Evolutionary conservation across 2,888 invertebrate genomes (phyloP), one percentile per base, ranked within the genome.

Genomic region (Galerucella calmariensis): DNA sequence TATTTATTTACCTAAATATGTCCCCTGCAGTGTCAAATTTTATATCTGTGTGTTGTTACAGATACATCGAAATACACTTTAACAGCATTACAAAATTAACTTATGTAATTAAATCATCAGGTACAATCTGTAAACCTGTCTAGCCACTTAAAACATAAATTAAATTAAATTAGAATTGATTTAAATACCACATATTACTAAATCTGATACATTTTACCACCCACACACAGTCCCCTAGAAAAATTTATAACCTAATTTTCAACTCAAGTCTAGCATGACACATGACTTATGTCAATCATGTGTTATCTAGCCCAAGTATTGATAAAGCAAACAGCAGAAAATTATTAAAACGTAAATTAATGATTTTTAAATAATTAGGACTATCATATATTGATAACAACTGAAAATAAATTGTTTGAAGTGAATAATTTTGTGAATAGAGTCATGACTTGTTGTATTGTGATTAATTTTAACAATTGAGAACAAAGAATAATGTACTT

Each of bases 91-190:
- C 27, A 72, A 66, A 63, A 66, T 56, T 24, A 66, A 66, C 41
- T 44, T 16, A 48, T 67, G 65, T 66, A 66, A 72, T 67, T 24
- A 51, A 44, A 48, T 66, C 35, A 51, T 14, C 14, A 48, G 48
- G 14, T 56, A 24, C 10, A 24, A 46, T 35, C 3, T 12, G 63
- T 41, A 67, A 10, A 74, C 67, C 71, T 62, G 51, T 53, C 44
- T 56, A 16, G 10, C 56, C 9, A 56, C 56, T 20, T 56, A 56
- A 48, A 59, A 69, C 58, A 24, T 56, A 71, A 74, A 65, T 62
- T 69, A 58, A 73, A 74, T 74, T 63, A 67, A 71, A 74, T 74
- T 74, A 74, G 67, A 74, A 74, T 67, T 74, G 67, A 74, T 74
- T 74, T 70, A 58, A 74, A 62, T 66, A 70, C 59, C 72, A 44